Evolutionary conservation across 23 tunicate genomes (phyloP).

Genomic region (Styela plicata): DNA sequence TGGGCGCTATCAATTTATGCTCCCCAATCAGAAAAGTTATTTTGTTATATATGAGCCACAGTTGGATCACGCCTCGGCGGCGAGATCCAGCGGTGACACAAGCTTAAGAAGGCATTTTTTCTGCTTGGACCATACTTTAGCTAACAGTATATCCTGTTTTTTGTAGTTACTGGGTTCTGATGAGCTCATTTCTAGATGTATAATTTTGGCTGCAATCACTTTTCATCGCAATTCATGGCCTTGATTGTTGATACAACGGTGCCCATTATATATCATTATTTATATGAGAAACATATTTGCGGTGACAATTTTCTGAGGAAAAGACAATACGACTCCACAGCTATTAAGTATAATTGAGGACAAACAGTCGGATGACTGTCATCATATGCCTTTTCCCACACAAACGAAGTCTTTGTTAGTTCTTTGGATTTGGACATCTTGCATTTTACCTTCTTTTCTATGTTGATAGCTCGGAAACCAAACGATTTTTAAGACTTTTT

Average conservation of each 20-base stretch:
- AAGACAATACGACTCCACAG: not conserved
- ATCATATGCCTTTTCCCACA: not conserved
- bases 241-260: not conserved
- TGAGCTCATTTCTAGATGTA: too few species aligned
- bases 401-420: not conserved
- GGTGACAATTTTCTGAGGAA: not conserved
- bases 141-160: too few species aligned
- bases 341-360: not conserved
- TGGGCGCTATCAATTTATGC: too few species aligned
- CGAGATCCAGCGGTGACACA: too few species aligned
- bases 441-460: not conserved
- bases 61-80: not conserved
- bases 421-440: not conserved
- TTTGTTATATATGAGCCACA: not conserved
- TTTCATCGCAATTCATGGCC: not conserved
- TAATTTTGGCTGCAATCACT: too few species aligned
- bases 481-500: not conserved
- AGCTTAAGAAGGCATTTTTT: too few species aligned
- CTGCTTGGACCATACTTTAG: too few species aligned
- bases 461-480: not conserved
- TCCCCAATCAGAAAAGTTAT: not conserved
- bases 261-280: not conserved
- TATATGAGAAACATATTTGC: not conserved
- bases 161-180: too few species aligned
- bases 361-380: not conserved